Conservation (phyloP, 1,140 invertebrate species). For the Formica selysi region DNA sequence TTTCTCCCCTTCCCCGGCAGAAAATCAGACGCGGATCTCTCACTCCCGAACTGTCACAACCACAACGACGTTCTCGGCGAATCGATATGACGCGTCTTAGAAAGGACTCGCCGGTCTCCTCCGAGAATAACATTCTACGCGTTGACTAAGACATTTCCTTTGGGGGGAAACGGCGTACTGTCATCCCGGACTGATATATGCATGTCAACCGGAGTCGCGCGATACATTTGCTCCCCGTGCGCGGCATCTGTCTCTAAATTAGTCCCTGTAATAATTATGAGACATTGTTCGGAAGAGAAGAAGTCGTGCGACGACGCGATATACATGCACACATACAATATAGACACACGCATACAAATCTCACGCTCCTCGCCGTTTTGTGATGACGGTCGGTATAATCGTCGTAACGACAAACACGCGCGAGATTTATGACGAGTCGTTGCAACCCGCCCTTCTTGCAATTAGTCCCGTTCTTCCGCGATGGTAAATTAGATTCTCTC, state of each 20-base stretch:
- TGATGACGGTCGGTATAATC: constrained; percentile 31
- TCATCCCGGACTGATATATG: constrained; percentile 43
- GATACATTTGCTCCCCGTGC: constrained; percentile 36
- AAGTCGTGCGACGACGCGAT: neutral
- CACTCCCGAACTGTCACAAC: constrained; percentile 54
- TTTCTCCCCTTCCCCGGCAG: neutral
- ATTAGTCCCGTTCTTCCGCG: constrained; percentile 41
- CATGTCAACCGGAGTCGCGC: constrained; percentile 38
- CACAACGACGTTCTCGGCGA: constrained; percentile 54
- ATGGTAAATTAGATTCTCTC: constrained; percentile 37
- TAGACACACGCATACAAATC: constrained; percentile 4
- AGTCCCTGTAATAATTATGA: constrained; percentile 12
- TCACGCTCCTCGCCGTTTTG: constrained; percentile 6
- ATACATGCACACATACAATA: neutral
- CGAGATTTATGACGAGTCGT: constrained; percentile 39
- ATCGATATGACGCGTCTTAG: constrained; percentile 58
- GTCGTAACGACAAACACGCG: constrained; percentile 38
- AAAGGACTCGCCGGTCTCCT: constrained; percentile 40
- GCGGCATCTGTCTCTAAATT: neutral
- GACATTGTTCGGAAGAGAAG: neutral
- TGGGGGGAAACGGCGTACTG: constrained; percentile 17
- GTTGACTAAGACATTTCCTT: constrained; percentile 57
- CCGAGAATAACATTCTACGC: constrained; percentile 52
- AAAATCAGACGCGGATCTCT: constrained; percentile 50
- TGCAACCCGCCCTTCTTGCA: constrained; percentile 50